phyloP scores from a whole-genome alignment of 2,888 invertebrate genomes.

The Timema podura region DNA sequence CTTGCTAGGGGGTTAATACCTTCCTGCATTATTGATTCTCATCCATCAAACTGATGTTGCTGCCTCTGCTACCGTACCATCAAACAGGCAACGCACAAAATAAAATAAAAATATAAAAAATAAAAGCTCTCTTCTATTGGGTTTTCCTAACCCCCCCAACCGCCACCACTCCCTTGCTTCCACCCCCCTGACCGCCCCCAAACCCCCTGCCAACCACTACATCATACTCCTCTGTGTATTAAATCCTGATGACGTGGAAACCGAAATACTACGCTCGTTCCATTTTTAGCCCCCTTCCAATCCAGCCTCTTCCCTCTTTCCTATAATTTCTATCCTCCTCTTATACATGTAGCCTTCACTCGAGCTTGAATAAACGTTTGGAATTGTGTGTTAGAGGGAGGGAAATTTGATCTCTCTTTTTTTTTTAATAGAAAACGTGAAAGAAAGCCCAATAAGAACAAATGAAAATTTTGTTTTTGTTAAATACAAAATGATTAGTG shows the following conservation, averaged over 20 bases:
- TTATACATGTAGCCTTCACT: no score
- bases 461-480: no score
- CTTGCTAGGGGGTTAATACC: slow-evolving; percentile 21
- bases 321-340: not conserved
- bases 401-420: no score
- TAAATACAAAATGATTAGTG: no score
- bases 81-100: not conserved
- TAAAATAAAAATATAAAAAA: slow-evolving; percentile 10
- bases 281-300: not conserved
- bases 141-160: slow-evolving; percentile 1
- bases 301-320: not conserved
- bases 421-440: no score
- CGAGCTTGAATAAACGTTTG: no score
- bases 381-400: no score
- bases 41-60: slow-evolving; percentile 29
- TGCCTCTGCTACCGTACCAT: not conserved
- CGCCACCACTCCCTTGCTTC: not conserved
- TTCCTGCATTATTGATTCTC: slow-evolving; percentile 30
- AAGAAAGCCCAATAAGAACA: no score
- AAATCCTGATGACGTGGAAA: slow-evolving; percentile 27
- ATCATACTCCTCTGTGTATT: slow-evolving; percentile 15
- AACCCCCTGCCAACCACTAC: not conserved
- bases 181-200: not conserved
- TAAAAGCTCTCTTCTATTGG: slow-evolving; percentile 15
- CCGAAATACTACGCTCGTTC: slow-evolving; percentile 22